Base-by-base conservation (phyloP, 1,140 invertebrate species). In the Charaxes varanes region DNA sequence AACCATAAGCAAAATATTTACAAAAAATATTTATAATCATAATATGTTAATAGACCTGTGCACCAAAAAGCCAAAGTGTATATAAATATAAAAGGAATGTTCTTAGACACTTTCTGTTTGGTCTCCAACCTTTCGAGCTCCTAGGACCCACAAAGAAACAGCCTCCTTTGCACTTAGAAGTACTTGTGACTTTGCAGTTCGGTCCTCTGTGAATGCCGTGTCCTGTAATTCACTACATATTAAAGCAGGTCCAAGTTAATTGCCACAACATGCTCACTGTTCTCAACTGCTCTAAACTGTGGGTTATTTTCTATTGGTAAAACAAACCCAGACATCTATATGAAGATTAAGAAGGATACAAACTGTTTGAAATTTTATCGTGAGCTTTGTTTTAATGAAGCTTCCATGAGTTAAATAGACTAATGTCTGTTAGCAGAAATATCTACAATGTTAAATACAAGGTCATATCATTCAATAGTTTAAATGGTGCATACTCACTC, bases 101-200 rank as follows among this genome's bases (percentile, higher is more conserved):
- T 63, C 48, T 49, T 48, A 53, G 57, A 40, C 19, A 49, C 57
- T 21, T 21, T 48, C 53, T 53, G 48, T 67, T 65, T 53, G 53
- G 45, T 61, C 40, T 78, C 79, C 89, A 89, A 94, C 92, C 93
- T 94, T 93, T 87, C 92, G 89, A 86, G 91, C 91, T 88, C 91
- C 92, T 88, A 93, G 90, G 84, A 93, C 90, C 92, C 92, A 94
- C 81, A 94, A 91, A 86, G 92, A 92, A 88, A 94, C 90, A 88
- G 93, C 93, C 89, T 94, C 92, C 88, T 93, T 91, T 88, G 91
- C 91, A 85, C 91, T 93, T 86, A 94, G 90, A 86, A 93, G 91
- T 87, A 88, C 89, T 88, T 91, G 87, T 87, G 87, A 88, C 85
- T 87, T 87, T 79, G 88, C 85, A 78, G 87, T 84, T 76, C 76